Evolutionary conservation across 2,888 invertebrate species (phyloP).

Genomic region (Apamea monoglypha): DNA sequence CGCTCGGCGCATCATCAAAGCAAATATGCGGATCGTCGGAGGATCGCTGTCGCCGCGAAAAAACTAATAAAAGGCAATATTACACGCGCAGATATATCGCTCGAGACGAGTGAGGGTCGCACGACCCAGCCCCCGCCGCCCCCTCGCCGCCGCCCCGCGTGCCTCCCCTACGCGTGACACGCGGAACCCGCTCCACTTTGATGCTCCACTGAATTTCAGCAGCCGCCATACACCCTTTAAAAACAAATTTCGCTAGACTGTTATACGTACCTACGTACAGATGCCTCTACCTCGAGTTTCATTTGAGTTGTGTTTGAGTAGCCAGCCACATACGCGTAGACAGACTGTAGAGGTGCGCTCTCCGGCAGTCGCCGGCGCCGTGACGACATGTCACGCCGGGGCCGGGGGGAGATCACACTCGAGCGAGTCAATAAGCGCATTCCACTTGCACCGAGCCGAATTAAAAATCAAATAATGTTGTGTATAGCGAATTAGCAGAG

Average conservation of each 20-base stretch:
- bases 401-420: slow-evolving; percentile 62
- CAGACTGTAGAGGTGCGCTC: not conserved
- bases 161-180: slow-evolving; percentile 47
- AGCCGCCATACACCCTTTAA: not conserved
- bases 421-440: slow-evolving; percentile 85
- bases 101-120: slow-evolving; percentile 59
- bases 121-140: slow-evolving; percentile 36
- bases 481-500: slow-evolving; percentile 82
- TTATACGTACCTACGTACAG: not conserved
- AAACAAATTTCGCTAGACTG: slow-evolving; percentile 3
- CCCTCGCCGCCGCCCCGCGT: not conserved
- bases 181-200: slow-evolving; percentile 46
- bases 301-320: too few species aligned
- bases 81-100: slow-evolving; percentile 80
- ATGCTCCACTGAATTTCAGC: slow-evolving; percentile 48
- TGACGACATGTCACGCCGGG: not conserved
- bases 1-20: slow-evolving; percentile 74
- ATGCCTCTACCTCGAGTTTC: not conserved
- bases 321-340: not conserved
- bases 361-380: not conserved
- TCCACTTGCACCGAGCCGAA: slow-evolving; percentile 83
- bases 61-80: slow-evolving; percentile 88
- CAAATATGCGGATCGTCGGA: slow-evolving; percentile 76
- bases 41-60: slow-evolving; percentile 83
- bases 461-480: slow-evolving; percentile 90